A percentile compares a stretch with the other conserved stretches of the same genome.
phyloP scores from a whole-genome alignment of 2,113 vertebrate genomes.

The Ciconia boyciana region DNA sequence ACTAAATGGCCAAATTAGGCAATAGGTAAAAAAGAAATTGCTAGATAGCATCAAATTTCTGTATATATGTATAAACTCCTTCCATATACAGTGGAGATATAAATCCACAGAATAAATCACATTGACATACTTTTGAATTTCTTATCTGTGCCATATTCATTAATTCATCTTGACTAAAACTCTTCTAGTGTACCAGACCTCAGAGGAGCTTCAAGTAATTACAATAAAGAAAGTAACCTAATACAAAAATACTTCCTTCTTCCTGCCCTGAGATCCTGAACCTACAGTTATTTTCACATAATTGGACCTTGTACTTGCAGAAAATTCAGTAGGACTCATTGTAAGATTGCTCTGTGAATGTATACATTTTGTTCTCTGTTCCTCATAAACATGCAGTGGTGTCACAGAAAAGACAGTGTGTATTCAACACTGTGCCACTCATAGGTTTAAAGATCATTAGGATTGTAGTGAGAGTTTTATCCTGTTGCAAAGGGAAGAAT shows the following conservation, averaged over 20 bases:
- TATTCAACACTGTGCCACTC: neutral
- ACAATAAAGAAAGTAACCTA: neutral
- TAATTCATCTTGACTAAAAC: neutral
- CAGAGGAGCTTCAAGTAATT: neutral
- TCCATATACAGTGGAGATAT: neutral
- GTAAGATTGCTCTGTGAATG: neutral
- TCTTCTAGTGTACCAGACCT: neutral
- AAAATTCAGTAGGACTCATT: neutral
- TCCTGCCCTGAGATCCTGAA: neutral
- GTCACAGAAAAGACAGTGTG: neutral
- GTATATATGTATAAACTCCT: neutral
- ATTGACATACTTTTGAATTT: neutral
- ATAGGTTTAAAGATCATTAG: neutral
- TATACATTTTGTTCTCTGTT: neutral
- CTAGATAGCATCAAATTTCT: neutral
- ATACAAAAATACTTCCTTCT: neutral
- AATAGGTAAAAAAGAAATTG: neutral
- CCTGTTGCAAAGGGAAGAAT: neutral
- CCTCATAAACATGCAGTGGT: neutral
- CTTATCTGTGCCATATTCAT: neutral
- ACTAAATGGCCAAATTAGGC: neutral
- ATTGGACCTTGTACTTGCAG: neutral
- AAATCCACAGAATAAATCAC: neutral
- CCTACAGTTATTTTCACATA: neutral
- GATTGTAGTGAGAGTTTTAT: neutral